Percentiles rank a stretch among this genome's conserved stretches.
These are phyloP conservation scores for Eupithecia exiguata DNA, from an alignment of 2,888 invertebrate species.

Conservation along the genomic window DNA sequence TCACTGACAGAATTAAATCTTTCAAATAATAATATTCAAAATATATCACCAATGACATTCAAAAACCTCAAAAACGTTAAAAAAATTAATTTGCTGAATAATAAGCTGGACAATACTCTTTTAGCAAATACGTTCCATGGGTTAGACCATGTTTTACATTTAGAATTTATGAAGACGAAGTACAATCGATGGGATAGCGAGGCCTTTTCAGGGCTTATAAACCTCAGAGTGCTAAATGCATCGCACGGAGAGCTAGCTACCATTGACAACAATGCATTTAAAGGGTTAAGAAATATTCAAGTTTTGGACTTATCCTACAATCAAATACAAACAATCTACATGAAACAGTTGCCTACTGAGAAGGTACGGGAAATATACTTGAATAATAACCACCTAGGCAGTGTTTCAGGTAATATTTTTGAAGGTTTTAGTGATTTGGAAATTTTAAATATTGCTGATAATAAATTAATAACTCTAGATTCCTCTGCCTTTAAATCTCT, in stretches of 20 bases:
- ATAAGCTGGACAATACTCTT: slow-evolving; percentile 12
- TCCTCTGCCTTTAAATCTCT: slow-evolving; percentile 20
- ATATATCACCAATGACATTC: slow-evolving; percentile 20
- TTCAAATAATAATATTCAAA: slow-evolving; percentile 21
- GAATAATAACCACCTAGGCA: slow-evolving; percentile 24
- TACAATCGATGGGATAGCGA: slow-evolving; percentile 16
- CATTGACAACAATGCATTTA: slow-evolving; percentile 23
- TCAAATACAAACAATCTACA: slow-evolving; percentile 14
- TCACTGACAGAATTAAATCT: slow-evolving; percentile 22
- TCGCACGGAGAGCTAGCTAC: slow-evolving; percentile 18
- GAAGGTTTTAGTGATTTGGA: slow-evolving; percentile 6
- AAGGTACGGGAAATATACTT: slow-evolving; percentile 20
- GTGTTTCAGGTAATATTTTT: slow-evolving; percentile 15
- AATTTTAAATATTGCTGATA: slow-evolving; percentile 22
- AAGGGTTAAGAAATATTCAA: slow-evolving; percentile 16
- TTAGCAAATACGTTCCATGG: slow-evolving; percentile 24
- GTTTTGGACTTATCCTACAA: slow-evolving; percentile 26
- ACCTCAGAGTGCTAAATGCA: slow-evolving; percentile 22
- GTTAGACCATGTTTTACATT: slow-evolving; percentile 24
- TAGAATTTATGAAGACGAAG: slow-evolving; percentile 22
- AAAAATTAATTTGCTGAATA: slow-evolving; percentile 10
- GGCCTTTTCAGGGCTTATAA: slow-evolving; percentile 17
- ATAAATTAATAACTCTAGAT: slow-evolving; percentile 16
- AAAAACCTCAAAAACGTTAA: slow-evolving; percentile 21
- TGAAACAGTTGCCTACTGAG: slow-evolving; percentile 13